These are phyloP conservation scores for Echiichthys vipera DNA, from an alignment of 2,797 vertebrate species.

Conservation along the genomic window DNA sequence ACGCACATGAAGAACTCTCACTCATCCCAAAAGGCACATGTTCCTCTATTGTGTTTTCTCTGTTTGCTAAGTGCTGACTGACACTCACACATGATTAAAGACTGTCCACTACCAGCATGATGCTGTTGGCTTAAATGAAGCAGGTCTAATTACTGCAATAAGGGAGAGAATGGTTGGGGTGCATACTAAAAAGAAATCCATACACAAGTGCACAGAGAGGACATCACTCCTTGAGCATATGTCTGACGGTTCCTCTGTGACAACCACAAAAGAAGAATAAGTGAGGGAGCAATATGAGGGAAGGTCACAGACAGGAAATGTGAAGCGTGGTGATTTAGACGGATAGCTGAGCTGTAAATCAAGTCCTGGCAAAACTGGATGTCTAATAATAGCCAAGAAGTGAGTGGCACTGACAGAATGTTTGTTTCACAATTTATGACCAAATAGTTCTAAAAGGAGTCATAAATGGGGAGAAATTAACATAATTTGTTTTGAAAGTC, in stretches of 20 bases:
- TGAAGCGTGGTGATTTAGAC: constrained; percentile 68
- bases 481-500: constrained; percentile 5
- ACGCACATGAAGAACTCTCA: constrained; percentile 43
- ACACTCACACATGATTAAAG: constrained; percentile 77
- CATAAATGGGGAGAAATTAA: constrained; percentile 12
- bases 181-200: constrained; percentile 73
- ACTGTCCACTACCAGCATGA: constrained; percentile 72
- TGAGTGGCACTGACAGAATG: constrained; percentile 45
- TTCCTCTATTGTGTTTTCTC: constrained; percentile 64
- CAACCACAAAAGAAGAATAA: constrained; percentile 74
- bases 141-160: constrained; percentile 80
- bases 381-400: constrained; percentile 46
- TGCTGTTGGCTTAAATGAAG: constrained; percentile 73
- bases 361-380: constrained; percentile 60
- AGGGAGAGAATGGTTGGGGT: constrained; percentile 55
- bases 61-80: constrained; percentile 71
- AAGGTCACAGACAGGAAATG: constrained; percentile 74
- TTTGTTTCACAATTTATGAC: constrained; percentile 24
- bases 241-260: constrained; percentile 69
- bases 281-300: constrained; percentile 61
- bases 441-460: constrained; percentile 8
- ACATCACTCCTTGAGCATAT: constrained; percentile 64
- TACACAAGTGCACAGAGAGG: constrained; percentile 63
- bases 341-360: constrained; percentile 61
- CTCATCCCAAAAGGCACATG: constrained; percentile 56